A percentile compares a stretch with the other conserved stretches of the same genome.
These are phyloP conservation scores for Agelas oroides DNA, from an alignment of 37 sponge, comb jelly and placozoan genomes.

Conservation along the genomic window DNA sequence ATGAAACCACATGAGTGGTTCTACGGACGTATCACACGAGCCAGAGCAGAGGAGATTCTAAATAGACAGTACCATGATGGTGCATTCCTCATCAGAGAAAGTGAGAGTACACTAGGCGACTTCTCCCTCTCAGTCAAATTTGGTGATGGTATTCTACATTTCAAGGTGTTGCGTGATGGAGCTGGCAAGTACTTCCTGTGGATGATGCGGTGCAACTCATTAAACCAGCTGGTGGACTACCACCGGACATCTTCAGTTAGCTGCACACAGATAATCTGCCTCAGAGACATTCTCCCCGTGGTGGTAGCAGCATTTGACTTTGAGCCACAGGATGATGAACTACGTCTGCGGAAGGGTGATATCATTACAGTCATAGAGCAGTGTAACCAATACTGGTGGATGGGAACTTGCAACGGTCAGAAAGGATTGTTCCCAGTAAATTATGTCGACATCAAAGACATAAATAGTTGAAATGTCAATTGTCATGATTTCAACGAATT, in stretches of 20 bases:
- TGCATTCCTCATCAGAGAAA: slow-evolving; percentile 93
- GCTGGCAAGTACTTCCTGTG: slow-evolving; percentile 99
- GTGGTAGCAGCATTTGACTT: slow-evolving; percentile 94
- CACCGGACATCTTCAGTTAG: slow-evolving; percentile 95
- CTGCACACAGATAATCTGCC: slow-evolving; percentile 92
- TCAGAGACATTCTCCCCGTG: slow-evolving; percentile 81
- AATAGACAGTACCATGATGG: slow-evolving; percentile 81
- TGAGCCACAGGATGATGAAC: slow-evolving; percentile 89
- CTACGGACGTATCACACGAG: slow-evolving; percentile 79
- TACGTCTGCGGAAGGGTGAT: slow-evolving; percentile 87
- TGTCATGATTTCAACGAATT: too few species aligned
- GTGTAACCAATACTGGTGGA: slow-evolving; percentile 97
- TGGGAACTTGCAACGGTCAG: slow-evolving; percentile 72
- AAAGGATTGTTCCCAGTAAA: slow-evolving; percentile 94
- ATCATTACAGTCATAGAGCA: slow-evolving; percentile 85
- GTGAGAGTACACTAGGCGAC: slow-evolving; percentile 96
- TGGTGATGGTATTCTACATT: slow-evolving; percentile 92
- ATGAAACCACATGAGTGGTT: slow-evolving; percentile 86
- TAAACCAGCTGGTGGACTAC: slow-evolving; percentile 95
- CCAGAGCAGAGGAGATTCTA: slow-evolving; percentile 86
- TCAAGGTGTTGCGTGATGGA: slow-evolving; percentile 97
- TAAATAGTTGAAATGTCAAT: too few species aligned
- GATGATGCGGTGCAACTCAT: slow-evolving; percentile 96
- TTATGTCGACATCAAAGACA: slow-evolving; percentile 83
- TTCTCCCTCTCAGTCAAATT: slow-evolving; percentile 98